Conservation (phyloP, 1,140 invertebrate genomes). For the Frieseomelitta varia region DNA sequence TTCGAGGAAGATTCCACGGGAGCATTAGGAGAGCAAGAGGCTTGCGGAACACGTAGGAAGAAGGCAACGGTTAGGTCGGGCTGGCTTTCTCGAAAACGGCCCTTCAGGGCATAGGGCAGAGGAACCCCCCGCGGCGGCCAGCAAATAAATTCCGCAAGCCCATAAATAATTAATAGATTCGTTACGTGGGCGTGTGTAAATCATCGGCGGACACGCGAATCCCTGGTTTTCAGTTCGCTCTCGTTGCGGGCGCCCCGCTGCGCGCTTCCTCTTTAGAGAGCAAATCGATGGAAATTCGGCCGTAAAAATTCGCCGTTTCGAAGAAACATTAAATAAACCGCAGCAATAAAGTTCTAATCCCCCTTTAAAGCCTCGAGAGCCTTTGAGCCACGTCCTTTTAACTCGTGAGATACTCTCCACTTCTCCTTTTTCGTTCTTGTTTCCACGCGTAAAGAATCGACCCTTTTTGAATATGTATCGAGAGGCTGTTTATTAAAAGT, state of each 20-base stretch:
- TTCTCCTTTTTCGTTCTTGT: not conserved
- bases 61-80: conserved; percentile 58
- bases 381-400: conserved; percentile 1
- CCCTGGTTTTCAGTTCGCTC: conserved; percentile 54
- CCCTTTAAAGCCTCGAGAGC: not conserved
- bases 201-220: conserved; percentile 71
- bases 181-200: conserved; percentile 75
- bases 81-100: conserved; percentile 42
- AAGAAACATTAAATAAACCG: conserved; percentile 43
- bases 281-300: conserved; percentile 62
- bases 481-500: too few relatives aligned
- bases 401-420: not conserved
- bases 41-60: conserved; percentile 25
- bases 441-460: not conserved
- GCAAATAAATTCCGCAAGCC: conserved; percentile 74
- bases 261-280: conserved; percentile 11
- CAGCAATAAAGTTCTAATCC: conserved; percentile 37
- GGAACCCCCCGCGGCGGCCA: conserved; percentile 59
- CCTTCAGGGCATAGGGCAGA: conserved; percentile 62
- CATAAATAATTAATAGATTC: conserved; percentile 79
- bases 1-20: conserved; percentile 19
- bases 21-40: not conserved
- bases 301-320: conserved; percentile 58
- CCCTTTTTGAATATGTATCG: not conserved
- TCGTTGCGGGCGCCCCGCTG: conserved; percentile 57